Conservation (phyloP, 2,113 vertebrate genomes). For the Oenanthe melanoleuca region DNA sequence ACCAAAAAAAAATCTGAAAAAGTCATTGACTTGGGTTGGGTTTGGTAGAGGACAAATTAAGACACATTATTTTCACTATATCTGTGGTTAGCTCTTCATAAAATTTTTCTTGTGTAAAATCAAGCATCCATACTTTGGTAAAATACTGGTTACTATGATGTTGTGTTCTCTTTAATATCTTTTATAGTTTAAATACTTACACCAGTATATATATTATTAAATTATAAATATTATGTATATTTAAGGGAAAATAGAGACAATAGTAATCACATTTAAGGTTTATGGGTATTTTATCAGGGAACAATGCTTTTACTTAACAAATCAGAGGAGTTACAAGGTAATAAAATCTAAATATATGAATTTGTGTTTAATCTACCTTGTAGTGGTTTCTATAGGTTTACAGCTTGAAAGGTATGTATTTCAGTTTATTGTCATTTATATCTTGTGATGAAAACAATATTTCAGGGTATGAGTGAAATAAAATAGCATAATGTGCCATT, state of each 20-base stretch:
- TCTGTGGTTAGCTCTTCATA: background rate
- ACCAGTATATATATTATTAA: background rate
- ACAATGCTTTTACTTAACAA: background rate
- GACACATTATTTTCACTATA: background rate
- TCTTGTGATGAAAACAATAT: background rate
- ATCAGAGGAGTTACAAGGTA: background rate
- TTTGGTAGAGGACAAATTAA: background rate
- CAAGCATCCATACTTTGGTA: background rate
- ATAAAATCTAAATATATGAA: background rate
- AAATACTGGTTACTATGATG: background rate
- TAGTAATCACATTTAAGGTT: background rate
- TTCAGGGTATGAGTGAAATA: slow-evolving; percentile 23
- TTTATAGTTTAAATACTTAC: background rate
- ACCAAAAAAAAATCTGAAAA: background rate
- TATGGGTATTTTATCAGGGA: background rate
- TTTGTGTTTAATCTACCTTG: background rate
- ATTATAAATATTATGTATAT: background rate
- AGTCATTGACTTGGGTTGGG: background rate
- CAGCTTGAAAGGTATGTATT: background rate
- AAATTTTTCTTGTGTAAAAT: background rate
- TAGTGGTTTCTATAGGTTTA: background rate
- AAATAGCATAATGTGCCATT: background rate
- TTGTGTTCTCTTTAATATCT: background rate
- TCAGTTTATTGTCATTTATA: background rate
- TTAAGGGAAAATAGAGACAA: background rate